Base-by-base conservation (phyloP, 2,888 invertebrate species). In the Trissolcus brochymenae region DNA sequence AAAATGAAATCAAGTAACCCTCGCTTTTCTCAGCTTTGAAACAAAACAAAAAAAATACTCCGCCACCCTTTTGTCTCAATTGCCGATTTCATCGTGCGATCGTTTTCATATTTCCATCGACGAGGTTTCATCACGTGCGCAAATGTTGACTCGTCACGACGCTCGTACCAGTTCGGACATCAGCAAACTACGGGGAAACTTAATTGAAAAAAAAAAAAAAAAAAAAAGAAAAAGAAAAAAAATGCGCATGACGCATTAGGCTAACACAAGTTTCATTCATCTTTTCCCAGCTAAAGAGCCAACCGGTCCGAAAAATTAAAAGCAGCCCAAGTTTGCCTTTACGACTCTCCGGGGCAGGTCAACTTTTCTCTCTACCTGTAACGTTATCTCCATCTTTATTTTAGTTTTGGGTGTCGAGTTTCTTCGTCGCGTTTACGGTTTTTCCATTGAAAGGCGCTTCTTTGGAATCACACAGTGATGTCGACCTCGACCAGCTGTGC, bases 301-400 rank as follows among this genome's bases (percentile, higher is more conserved):
- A 51, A 67, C 62, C 41, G 50, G 50, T 62, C 21, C 16, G 16
- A 3, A 43, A 62, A 70, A 55, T 53, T 62, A 56, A 68, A 55
- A 51, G 50, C 50, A n/a, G 49, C 46, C 59, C 29, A 68, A 60
- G 35, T 43, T 43, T 68, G 54, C 43, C 64, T 72, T 64, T 40
- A 54, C 51, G 72, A 54, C 59, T 64, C 25, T 16, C 14, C 35
- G 46, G 46, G 14, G 40, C 72, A 72, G 72, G 72, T 72, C 64
- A 64, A 53, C 7, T 72, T 72, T 72, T 65, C 72, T 57, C 29
- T 62, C 62, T 65, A 72, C 72, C 64, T 65, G 72, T 50, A 51
- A 65, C 66, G 59, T 61, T 60, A 54, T 65, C 65, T 72, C 40
- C 49, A 17, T 72, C 65, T 60, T 49, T 60, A 43, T 65, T 60